Evolutionary conservation across 2,888 invertebrate species (phyloP).

Genomic region (Muschampia plurimacula): DNA sequence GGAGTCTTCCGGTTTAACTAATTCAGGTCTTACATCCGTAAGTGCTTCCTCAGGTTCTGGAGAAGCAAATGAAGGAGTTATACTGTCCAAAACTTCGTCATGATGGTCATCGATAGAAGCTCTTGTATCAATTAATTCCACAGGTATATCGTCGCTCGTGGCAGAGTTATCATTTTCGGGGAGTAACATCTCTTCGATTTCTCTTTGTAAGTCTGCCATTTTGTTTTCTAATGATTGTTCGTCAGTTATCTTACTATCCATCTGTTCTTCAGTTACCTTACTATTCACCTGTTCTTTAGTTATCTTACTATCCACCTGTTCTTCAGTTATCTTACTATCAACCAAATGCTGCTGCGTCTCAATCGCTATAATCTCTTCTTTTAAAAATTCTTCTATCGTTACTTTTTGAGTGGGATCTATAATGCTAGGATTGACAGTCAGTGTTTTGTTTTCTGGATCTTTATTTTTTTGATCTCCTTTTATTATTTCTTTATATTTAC

Average conservation of each 20-base stretch:
- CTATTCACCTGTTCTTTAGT: constrained; percentile 63
- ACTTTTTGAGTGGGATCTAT: constrained; percentile 33
- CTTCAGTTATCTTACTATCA: constrained; percentile 54
- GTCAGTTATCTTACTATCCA: constrained; percentile 60
- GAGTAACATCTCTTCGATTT: constrained; percentile 79
- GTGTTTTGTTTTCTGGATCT: neutral
- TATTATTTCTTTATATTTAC: constrained; percentile 22
- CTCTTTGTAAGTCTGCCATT: constrained; percentile 80
- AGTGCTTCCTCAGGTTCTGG: constrained; percentile 63
- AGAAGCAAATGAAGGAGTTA: constrained; percentile 68
- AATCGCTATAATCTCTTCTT: constrained; percentile 50
- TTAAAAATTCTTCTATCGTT: constrained; percentile 44
- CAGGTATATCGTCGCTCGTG: constrained; percentile 67
- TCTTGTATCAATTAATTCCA: constrained; percentile 64
- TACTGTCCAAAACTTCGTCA: constrained; percentile 66
- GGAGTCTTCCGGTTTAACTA: neutral
- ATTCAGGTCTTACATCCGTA: constrained; percentile 32
- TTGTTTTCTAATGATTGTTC: constrained; percentile 77
- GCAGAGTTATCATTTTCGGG: constrained; percentile 78
- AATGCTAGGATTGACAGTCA: neutral
- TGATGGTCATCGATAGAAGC: constrained; percentile 61
- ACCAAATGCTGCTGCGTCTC: constrained; percentile 29
- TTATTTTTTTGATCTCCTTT: constrained; percentile 14
- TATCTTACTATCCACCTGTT: constrained; percentile 52
- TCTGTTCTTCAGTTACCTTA: constrained; percentile 52